Percentiles rank a stretch among this genome's conserved stretches.
Conservation (phyloP, 2,797 vertebrate genomes). For the Cossypha heuglini region DNA sequence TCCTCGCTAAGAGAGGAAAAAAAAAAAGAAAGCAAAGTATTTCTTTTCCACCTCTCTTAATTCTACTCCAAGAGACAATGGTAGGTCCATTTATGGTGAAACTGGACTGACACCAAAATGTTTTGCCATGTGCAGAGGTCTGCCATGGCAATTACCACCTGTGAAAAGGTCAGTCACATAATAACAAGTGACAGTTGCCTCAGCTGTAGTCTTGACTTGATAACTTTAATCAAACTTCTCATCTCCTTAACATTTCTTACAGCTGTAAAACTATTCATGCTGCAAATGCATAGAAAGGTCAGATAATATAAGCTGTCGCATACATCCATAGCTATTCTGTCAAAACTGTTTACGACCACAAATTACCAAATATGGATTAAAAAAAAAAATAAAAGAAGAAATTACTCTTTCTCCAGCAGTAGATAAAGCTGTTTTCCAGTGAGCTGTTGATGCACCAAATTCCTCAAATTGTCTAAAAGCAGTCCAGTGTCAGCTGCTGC, state of each 20-base stretch:
- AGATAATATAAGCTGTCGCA: not conserved
- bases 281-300: not conserved
- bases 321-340: not conserved
- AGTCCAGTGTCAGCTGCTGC: not conserved
- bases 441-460: not conserved
- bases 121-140: not conserved
- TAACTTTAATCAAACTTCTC: not conserved
- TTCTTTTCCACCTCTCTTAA: no score
- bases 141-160: rapidly evolving
- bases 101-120: not conserved
- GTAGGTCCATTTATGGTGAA: not conserved
- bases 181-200: not conserved
- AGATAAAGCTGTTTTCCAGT: not conserved
- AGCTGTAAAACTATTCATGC: not conserved
- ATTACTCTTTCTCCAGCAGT: not conserved
- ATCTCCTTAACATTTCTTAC: not conserved
- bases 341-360: not conserved
- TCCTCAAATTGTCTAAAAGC: not conserved
- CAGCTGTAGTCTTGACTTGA: not conserved
- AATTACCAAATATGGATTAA: not conserved
- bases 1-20: not conserved
- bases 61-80: not conserved
- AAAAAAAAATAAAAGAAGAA: not conserved
- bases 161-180: not conserved
- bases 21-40: not conserved